Conservation (phyloP, 2,888 invertebrate genomes). For the Torymus texanus region DNA sequence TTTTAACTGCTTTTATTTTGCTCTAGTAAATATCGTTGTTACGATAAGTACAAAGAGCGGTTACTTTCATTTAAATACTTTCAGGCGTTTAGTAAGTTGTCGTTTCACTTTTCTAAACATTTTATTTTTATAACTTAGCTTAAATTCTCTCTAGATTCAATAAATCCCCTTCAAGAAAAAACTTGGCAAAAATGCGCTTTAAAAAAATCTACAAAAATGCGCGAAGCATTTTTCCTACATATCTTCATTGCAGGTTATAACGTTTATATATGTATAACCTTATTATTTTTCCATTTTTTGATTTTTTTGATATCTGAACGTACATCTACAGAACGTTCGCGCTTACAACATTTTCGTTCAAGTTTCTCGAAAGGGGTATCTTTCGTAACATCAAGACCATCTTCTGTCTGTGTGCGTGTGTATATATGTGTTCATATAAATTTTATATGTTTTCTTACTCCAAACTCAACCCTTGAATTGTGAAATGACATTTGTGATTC, state of each 20-base stretch:
- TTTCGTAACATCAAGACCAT: conserved; percentile 31
- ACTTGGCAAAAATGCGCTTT: conserved; percentile 36
- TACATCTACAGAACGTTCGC: not conserved
- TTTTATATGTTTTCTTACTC: not conserved
- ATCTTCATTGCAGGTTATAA: not conserved
- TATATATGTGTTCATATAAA: conserved; percentile 22
- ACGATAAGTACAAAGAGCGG: conserved; percentile 8
- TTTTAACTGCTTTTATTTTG: conserved; percentile 16
- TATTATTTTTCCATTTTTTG: conserved; percentile 5
- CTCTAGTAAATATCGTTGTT: conserved; percentile 5
- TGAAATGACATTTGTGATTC: conserved; percentile 14
- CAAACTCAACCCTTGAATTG: not conserved
- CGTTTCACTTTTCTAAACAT: conserved; percentile 42
- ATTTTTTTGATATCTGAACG: not conserved
- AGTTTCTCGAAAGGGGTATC: conserved; percentile 43
- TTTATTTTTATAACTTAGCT: conserved; percentile 44
- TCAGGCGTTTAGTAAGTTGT: conserved; percentile 59
- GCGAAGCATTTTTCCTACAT: conserved; percentile 22
- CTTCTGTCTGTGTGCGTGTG: conserved; percentile 24
- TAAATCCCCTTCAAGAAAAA: conserved; percentile 40
- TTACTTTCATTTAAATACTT: conserved; percentile 69
- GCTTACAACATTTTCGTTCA: conserved; percentile 26
- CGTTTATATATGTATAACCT: not conserved
- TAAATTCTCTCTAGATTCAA: conserved; percentile 43
- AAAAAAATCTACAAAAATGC: conserved; percentile 33